A percentile compares a stretch with the other conserved stretches of the same genome.
These are phyloP conservation scores for Archivesica marissinica DNA, from an alignment of 1,140 invertebrate species.

Conservation along the genomic window DNA sequence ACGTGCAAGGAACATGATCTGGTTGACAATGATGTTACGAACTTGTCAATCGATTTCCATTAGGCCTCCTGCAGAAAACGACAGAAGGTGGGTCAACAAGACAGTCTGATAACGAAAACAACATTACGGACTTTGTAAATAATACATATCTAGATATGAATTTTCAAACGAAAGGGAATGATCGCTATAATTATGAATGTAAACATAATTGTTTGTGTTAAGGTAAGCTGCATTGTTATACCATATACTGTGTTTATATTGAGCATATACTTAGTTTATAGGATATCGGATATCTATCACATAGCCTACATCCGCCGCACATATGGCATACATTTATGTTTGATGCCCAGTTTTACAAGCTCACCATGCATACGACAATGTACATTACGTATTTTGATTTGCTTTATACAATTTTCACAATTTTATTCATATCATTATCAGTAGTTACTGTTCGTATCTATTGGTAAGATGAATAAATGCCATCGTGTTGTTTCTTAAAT, in stretches of 20 bases:
- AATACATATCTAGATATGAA: background rate
- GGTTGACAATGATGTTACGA: background rate
- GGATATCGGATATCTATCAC: background rate
- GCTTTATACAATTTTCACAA: too few species aligned
- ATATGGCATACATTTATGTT: too few species aligned
- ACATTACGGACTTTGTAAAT: background rate
- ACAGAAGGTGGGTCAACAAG: background rate
- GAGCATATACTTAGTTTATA: background rate
- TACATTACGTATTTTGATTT: too few species aligned
- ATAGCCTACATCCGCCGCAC: background rate
- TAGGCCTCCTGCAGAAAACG: background rate
- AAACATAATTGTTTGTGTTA: background rate
- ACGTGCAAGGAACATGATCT: too few species aligned
- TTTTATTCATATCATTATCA: too few species aligned
- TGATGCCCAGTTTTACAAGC: too few species aligned
- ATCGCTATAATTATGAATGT: background rate
- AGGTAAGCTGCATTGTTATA: background rate
- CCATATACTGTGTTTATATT: background rate
- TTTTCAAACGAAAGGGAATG: background rate
- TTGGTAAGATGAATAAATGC: background rate
- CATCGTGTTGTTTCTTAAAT: background rate
- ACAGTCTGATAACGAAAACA: background rate
- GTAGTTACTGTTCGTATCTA: too few species aligned
- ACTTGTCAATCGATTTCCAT: constrained; percentile 2
- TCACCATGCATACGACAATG: too few species aligned